A percentile compares a stretch with the other conserved stretches of the same genome.
These are phyloP conservation scores for Muscidifurax raptorellus DNA, from an alignment of 1,140 invertebrate species.

Conservation along the genomic window DNA sequence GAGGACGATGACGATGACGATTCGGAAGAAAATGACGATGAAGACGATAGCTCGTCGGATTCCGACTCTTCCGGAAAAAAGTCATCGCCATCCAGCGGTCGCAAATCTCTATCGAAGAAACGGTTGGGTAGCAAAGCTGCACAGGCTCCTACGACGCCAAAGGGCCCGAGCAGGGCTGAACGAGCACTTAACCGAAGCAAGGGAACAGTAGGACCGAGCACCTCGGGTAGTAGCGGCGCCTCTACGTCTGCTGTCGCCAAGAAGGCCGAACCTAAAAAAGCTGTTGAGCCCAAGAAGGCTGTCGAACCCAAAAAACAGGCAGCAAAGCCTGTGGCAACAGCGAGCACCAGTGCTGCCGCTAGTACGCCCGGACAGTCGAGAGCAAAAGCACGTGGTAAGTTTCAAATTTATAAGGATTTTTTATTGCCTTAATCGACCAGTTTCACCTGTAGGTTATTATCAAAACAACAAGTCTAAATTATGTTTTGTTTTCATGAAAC, in stretches of 20 bases:
- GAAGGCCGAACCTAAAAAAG: constrained; percentile 58
- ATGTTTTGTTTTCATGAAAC: neutral
- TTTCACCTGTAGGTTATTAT: neutral
- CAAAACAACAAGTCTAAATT: neutral
- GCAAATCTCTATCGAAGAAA: constrained; percentile 66
- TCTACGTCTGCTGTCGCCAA: constrained; percentile 50
- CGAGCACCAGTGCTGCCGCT: constrained; percentile 49
- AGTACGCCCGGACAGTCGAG: constrained; percentile 57
- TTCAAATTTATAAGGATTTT: neutral
- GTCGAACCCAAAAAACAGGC: constrained; percentile 55
- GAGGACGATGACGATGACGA: constrained; percentile 58
- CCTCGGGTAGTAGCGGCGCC: constrained; percentile 27
- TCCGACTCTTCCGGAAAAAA: constrained; percentile 60
- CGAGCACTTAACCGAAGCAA: constrained; percentile 67
- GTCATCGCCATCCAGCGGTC: constrained; percentile 33
- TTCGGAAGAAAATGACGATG: constrained; percentile 55
- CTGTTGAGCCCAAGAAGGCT: constrained; percentile 56
- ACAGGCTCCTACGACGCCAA: constrained; percentile 67
- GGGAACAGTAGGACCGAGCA: constrained; percentile 50
- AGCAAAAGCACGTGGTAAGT: constrained; percentile 61
- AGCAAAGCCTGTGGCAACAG: constrained; percentile 48
- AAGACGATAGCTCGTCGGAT: constrained; percentile 55
- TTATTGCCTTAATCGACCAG: neutral
- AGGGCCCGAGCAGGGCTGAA: constrained; percentile 70
- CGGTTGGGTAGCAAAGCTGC: constrained; percentile 65